phyloP scores from a whole-genome alignment of 2,888 invertebrate genomes.

The Tenthredo amoena region DNA sequence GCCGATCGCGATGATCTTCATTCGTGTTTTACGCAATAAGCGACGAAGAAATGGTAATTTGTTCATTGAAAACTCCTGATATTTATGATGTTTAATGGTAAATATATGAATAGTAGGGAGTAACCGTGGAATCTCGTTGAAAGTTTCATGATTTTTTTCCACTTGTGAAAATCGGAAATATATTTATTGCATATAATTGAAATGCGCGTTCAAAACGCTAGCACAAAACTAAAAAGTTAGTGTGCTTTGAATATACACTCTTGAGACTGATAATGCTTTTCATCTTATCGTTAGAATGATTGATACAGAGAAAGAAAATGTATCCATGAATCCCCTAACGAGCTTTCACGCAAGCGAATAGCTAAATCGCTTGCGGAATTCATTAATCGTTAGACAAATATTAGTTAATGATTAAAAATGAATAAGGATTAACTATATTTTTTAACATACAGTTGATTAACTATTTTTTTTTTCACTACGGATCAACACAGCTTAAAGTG shows the following conservation, averaged over 20 bases:
- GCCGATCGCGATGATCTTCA: background rate
- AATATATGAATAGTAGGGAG: background rate
- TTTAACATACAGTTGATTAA: background rate
- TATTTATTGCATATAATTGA: background rate
- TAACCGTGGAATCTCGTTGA: background rate
- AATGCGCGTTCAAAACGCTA: background rate
- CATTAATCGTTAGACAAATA: background rate
- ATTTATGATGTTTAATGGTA: background rate
- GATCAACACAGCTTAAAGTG: background rate
- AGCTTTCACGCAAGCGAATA: background rate
- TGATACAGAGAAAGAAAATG: background rate
- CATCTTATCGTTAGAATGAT: background rate
- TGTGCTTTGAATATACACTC: background rate
- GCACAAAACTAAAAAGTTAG: background rate
- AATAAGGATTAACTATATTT: background rate
- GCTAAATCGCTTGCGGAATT: background rate
- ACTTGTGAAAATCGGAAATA: background rate
- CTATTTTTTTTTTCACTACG: background rate
- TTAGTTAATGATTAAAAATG: background rate
- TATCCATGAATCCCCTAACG: background rate
- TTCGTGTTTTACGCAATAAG: background rate
- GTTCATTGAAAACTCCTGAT: background rate
- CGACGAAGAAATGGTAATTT: background rate
- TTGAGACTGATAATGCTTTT: constrained; percentile 9
- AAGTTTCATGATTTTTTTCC: background rate